Conservation (phyloP, 2,113 vertebrate genomes). For the Anguilla japonica region DNA sequence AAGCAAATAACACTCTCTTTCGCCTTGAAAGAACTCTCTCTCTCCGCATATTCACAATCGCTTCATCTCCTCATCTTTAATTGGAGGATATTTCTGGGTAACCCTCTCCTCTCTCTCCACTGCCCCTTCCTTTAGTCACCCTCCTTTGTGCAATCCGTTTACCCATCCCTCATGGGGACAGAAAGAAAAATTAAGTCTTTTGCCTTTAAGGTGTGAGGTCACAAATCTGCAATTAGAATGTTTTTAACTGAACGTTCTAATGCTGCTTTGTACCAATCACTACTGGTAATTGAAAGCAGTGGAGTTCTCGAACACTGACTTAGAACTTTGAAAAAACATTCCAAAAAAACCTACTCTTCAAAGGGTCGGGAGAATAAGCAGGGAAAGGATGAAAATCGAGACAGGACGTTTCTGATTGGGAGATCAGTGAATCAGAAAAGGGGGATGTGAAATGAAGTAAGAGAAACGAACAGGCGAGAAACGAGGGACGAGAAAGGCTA, state of each 20-base stretch:
- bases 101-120: constrained; percentile 20
- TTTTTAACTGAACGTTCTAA: no score
- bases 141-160: constrained; percentile 39
- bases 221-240: no score
- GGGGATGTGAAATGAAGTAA: not conserved
- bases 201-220: no score
- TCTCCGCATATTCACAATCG: constrained; percentile 61
- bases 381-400: not conserved
- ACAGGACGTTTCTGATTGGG: not conserved
- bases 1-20: not conserved
- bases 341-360: not conserved
- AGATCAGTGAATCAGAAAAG: not conserved
- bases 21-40: constrained; percentile 17
- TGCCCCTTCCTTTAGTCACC: not conserved
- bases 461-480: not conserved
- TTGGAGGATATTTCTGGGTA: constrained; percentile 43
- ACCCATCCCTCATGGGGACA: not conserved
- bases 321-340: no score
- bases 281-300: no score
- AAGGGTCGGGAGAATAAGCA: not conserved
- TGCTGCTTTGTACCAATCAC: no score
- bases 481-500: not conserved
- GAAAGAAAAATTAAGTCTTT: not conserved
- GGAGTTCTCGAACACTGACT: no score
- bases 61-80: constrained; percentile 37